phyloP scores from a whole-genome alignment of 2,113 vertebrate species.

The Chitala chitala region DNA sequence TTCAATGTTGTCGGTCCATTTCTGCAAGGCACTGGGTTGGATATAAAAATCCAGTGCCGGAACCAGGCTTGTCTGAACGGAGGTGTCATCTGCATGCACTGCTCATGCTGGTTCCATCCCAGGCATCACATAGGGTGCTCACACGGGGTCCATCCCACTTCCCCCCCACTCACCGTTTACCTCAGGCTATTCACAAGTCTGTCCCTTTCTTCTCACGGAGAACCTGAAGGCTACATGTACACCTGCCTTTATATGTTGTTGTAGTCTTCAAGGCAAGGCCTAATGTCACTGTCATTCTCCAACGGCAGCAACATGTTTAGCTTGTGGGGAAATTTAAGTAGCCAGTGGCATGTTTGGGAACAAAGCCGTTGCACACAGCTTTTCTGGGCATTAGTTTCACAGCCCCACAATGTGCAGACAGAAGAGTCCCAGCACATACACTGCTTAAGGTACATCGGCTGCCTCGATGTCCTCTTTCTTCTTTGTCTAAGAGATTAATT shows the following conservation, averaged over 20 bases:
- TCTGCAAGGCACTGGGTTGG: constrained; percentile 50
- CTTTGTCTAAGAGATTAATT: too few relatives aligned
- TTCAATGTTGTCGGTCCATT: constrained; percentile 85
- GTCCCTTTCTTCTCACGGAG: constrained; percentile 65
- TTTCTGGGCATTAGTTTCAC: too few relatives aligned
- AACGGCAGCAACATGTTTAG: too few relatives aligned
- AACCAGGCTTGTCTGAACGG: background rate
- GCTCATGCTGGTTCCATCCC: background rate
- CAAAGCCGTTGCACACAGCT: too few relatives aligned
- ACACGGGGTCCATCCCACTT: background rate
- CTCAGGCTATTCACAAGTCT: constrained; percentile 39
- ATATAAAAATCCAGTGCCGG: background rate
- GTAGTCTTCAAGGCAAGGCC: background rate
- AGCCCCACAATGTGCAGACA: too few relatives aligned
- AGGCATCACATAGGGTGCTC: background rate
- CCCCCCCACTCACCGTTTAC: background rate
- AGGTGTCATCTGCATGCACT: background rate
- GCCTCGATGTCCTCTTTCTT: too few relatives aligned
- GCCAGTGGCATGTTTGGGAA: too few relatives aligned
- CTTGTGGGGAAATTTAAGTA: too few relatives aligned
- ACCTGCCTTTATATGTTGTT: constrained; percentile 57
- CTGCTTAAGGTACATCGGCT: too few relatives aligned
- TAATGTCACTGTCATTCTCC: constrained; percentile 52
- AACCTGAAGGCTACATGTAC: constrained; percentile 84
- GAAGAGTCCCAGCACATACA: too few relatives aligned